These are phyloP conservation scores for Rhingia campestris DNA, from an alignment of 2,888 invertebrate genomes.

Conservation along the genomic window DNA sequence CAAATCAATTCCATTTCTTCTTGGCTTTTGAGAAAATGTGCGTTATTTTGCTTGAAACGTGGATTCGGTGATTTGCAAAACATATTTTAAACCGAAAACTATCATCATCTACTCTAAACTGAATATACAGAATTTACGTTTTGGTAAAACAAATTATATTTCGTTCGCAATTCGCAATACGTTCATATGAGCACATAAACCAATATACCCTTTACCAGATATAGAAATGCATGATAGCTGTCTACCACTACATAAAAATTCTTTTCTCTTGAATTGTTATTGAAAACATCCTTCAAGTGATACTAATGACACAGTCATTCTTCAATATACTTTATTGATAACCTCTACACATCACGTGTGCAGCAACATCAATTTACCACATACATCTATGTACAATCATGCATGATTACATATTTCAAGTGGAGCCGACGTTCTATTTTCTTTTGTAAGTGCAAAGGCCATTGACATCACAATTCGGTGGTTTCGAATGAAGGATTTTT, in stretches of 20 bases:
- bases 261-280: background rate
- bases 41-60: too few species aligned
- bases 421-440: slow-evolving; percentile 31
- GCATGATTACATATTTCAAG: slow-evolving; percentile 42
- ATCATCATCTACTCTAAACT: too few species aligned
- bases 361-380: slow-evolving; percentile 63
- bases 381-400: slow-evolving; percentile 38
- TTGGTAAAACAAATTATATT: too few species aligned
- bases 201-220: too few species aligned
- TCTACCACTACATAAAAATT: background rate
- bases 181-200: too few species aligned
- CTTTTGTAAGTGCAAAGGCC: slow-evolving; percentile 60
- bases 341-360: slow-evolving; percentile 33
- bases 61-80: too few species aligned
- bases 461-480: slow-evolving; percentile 59
- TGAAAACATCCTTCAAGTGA: slow-evolving; percentile 19
- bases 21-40: too few species aligned
- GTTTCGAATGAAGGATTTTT: background rate
- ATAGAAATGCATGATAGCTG: too few species aligned
- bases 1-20: too few species aligned
- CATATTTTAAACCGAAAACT: too few species aligned
- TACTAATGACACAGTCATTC: slow-evolving; percentile 20
- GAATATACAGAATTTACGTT: too few species aligned
- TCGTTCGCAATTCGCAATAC: too few species aligned
- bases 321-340: slow-evolving; percentile 49